Evolutionary conservation across 2,888 invertebrate species (phyloP).

Genomic region (Macrophya alboannulata): DNA sequence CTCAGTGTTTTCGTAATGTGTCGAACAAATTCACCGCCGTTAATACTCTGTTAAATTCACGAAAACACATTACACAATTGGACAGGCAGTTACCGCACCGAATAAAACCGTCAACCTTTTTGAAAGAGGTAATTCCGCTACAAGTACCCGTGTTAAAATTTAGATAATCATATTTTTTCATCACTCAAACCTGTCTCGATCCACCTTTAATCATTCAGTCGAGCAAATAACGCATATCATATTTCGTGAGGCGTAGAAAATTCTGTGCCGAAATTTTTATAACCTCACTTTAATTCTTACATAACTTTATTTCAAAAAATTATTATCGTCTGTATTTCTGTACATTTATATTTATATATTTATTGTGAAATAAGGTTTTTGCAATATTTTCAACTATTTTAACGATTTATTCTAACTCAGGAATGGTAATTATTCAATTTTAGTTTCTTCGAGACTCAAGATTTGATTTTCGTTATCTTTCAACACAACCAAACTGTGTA

Average conservation of each 20-base stretch:
- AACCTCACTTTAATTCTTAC: constrained; percentile 70
- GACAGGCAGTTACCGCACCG: constrained; percentile 80
- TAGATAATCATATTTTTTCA: constrained; percentile 38
- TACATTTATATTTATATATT: constrained; percentile 21
- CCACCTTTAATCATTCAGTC: not conserved
- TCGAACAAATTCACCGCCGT: constrained; percentile 82
- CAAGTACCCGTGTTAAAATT: constrained; percentile 71
- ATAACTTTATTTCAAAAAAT: constrained; percentile 64
- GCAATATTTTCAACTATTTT: too few species aligned
- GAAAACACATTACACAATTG: constrained; percentile 82
- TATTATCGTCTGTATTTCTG: not conserved
- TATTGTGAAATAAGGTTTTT: not conserved
- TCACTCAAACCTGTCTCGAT: not conserved
- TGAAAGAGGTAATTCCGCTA: constrained; percentile 83
- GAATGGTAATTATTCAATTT: not conserved
- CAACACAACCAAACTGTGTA: not conserved
- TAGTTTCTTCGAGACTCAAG: not conserved
- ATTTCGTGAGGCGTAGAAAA: not conserved
- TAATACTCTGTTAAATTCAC: constrained; percentile 82
- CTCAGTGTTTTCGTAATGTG: constrained; percentile 83
- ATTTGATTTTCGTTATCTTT: not conserved
- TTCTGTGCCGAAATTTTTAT: constrained; percentile 8
- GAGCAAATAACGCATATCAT: not conserved
- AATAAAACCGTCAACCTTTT: constrained; percentile 79
- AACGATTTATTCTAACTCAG: not conserved